Conservation (phyloP, 2,113 vertebrate species). For the Chauna torquata region DNA sequence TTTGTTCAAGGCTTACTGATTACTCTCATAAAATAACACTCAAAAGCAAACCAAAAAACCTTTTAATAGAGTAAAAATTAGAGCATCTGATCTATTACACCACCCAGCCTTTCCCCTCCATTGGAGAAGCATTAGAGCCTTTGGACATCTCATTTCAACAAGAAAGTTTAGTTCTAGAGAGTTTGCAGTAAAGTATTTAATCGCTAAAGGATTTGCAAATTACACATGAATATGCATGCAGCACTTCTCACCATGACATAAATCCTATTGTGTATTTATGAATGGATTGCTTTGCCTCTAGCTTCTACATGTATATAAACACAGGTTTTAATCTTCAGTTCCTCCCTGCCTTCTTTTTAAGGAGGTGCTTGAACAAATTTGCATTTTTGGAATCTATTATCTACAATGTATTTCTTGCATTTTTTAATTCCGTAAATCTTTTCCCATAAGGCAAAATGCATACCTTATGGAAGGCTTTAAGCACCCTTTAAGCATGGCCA, state of each 20-base stretch:
- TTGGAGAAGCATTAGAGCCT: slow-evolving; percentile 1
- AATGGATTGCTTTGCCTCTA: slow-evolving; percentile 57
- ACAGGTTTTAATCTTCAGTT: slow-evolving; percentile 52
- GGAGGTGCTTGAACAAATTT: slow-evolving; percentile 57
- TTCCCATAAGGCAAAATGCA: slow-evolving; percentile 3
- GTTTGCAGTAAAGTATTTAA: slow-evolving; percentile 58
- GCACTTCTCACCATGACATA: slow-evolving; percentile 55
- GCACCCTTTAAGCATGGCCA: not conserved
- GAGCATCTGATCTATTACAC: slow-evolving; percentile 37
- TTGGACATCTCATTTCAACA: slow-evolving; percentile 61
- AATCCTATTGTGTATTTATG: slow-evolving; percentile 62
- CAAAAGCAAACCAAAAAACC: not conserved
- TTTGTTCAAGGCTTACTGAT: slow-evolving; percentile 7
- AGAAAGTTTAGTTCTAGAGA: slow-evolving; percentile 30
- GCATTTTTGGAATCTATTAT: slow-evolving; percentile 54
- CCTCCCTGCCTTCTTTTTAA: slow-evolving; percentile 49
- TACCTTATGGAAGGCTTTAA: not conserved
- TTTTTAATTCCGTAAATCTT: not conserved
- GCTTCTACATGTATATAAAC: slow-evolving; percentile 53
- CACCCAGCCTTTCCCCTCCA: slow-evolving; percentile 17
- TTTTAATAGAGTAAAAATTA: slow-evolving; percentile 31
- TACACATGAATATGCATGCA: slow-evolving; percentile 61
- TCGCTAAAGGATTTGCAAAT: slow-evolving; percentile 57
- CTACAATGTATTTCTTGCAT: not conserved
- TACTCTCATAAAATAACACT: slow-evolving; percentile 35